Conservation (phyloP, 2,113 vertebrate species). For the Setophaga kirtlandii region DNA sequence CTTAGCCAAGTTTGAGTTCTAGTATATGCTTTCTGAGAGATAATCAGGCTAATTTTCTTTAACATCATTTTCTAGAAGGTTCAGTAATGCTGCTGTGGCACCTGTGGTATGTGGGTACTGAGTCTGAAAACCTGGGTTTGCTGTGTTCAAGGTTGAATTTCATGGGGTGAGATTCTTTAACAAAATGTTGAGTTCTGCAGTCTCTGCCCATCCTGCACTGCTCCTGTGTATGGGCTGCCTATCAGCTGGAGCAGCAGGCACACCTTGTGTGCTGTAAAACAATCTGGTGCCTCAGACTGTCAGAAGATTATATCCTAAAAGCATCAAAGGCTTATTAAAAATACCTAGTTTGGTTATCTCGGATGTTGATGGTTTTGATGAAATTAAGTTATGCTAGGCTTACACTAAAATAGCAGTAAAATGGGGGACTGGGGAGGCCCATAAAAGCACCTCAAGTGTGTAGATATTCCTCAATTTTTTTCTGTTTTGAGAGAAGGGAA, state of each 20-base stretch:
- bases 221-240: neutral
- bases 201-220: accelerated
- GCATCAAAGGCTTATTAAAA: neutral
- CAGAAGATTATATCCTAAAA: neutral
- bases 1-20: neutral
- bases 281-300: neutral
- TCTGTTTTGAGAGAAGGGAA: neutral
- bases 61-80: neutral
- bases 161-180: neutral
- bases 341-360: neutral
- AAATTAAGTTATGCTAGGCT: neutral
- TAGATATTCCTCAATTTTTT: neutral
- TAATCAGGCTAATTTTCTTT: neutral
- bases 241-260: neutral
- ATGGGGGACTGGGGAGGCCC: neutral
- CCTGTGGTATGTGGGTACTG: neutral
- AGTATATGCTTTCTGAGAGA: accelerated
- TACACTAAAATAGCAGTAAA: neutral
- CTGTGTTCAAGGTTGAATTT: neutral
- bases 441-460: neutral
- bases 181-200: neutral
- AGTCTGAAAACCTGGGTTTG: neutral
- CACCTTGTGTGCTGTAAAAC: neutral
- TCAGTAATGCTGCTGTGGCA: neutral
- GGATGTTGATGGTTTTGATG: neutral